phyloP scores from a whole-genome alignment of 2,797 vertebrate species.

The Clarias platycephalus region DNA sequence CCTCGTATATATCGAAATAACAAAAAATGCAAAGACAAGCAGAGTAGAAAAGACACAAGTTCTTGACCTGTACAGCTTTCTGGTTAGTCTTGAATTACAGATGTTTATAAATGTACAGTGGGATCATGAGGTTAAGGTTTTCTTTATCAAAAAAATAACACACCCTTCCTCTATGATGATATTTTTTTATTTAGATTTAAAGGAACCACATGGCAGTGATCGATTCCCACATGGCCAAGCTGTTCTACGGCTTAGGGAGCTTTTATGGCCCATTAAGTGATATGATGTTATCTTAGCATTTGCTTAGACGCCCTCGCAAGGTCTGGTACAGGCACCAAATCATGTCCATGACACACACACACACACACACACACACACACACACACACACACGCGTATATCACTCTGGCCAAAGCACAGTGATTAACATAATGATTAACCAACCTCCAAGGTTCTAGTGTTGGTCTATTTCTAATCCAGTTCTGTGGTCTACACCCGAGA shows the following conservation, averaged over 20 bases:
- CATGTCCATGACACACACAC: not conserved
- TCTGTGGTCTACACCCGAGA: not conserved
- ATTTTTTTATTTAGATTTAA: not conserved
- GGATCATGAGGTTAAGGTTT: not conserved
- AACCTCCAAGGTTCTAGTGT: not conserved
- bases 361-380: not conserved
- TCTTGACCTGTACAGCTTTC: not conserved
- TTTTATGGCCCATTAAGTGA: slow-evolving; percentile 33
- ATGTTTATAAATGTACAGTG: not conserved
- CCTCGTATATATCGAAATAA: not conserved
- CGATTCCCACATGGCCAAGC: not conserved
- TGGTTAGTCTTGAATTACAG: not conserved
- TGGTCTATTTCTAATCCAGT: not conserved
- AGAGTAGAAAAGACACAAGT: not conserved
- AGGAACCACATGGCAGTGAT: not conserved
- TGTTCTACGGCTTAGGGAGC: slow-evolving; percentile 6
- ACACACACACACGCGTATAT: not conserved
- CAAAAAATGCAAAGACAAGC: not conserved
- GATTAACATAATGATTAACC: slow-evolving; percentile 32
- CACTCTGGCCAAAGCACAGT: not conserved
- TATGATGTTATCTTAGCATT: not conserved
- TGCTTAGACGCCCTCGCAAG: slow-evolving; percentile 20
- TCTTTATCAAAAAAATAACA: not conserved
- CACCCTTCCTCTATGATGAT: not conserved
- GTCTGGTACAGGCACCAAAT: not conserved